Conservation (phyloP, 2,113 vertebrate species). For the Eidolon helvum region DNA sequence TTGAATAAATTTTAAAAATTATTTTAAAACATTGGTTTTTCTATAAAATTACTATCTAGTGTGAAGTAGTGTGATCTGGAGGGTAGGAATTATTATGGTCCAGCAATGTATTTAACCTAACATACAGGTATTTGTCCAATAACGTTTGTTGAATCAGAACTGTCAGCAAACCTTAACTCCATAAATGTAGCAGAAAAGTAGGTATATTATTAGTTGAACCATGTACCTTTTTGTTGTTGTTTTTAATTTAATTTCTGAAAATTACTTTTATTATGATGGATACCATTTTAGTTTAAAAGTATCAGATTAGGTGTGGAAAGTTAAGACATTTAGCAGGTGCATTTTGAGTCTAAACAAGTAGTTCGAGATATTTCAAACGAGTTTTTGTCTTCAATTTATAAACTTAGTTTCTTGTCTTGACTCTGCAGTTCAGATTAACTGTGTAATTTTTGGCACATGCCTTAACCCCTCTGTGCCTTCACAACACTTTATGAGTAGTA, state of each 20-base stretch:
- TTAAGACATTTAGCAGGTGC: neutral
- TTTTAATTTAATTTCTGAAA: constrained; percentile 47
- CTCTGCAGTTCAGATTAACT: neutral
- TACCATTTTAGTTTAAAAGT: constrained; percentile 45
- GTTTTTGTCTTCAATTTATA: constrained; percentile 34
- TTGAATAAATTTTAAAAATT: constrained; percentile 31
- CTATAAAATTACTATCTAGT: neutral
- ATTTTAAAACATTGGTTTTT: neutral
- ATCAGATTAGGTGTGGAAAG: constrained; percentile 15
- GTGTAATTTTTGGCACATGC: neutral
- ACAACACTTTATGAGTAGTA: neutral
- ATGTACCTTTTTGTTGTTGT: constrained; percentile 30
- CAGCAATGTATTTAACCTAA: neutral
- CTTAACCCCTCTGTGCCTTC: neutral
- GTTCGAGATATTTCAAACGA: neutral
- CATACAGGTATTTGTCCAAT: constrained; percentile 12
- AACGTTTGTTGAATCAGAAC: neutral
- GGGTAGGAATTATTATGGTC: neutral
- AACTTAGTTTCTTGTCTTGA: constrained; percentile 34
- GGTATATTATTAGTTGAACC: neutral
- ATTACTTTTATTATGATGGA: neutral
- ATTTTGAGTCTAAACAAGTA: constrained; percentile 49
- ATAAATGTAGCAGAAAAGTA: constrained; percentile 1
- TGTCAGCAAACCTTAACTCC: constrained; percentile 30
- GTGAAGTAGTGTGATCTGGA: neutral